phyloP scores from a whole-genome alignment of 2,888 invertebrate genomes.

The Cosmopolites sordidus region DNA sequence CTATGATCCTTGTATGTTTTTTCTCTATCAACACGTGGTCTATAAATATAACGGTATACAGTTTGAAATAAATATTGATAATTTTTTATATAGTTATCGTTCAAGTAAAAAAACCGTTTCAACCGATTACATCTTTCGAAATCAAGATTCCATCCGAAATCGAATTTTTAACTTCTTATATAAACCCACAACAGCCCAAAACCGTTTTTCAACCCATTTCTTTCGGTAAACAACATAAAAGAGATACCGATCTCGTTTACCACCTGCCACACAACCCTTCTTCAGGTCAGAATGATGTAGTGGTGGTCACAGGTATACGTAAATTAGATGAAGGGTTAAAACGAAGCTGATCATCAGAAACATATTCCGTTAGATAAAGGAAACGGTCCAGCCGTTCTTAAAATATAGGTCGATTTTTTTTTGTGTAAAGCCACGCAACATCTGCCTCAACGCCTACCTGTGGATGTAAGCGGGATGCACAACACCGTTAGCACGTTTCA shows the following conservation, averaged over 20 bases:
- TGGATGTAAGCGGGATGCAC: neutral
- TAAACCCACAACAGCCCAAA: neutral
- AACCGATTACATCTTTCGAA: too few relatives aligned
- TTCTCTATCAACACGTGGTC: too few relatives aligned
- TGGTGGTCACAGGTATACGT: neutral
- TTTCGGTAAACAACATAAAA: neutral
- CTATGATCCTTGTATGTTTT: too few relatives aligned
- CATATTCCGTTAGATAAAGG: neutral
- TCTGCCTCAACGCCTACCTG: slow-evolving; percentile 1
- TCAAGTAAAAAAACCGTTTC: too few relatives aligned
- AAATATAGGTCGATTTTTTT: slow-evolving; percentile 2
- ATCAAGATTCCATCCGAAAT: too few relatives aligned
- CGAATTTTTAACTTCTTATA: too few relatives aligned
- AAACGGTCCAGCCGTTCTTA: neutral
- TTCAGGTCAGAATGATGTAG: neutral
- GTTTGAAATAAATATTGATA: too few relatives aligned
- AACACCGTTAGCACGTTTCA: neutral
- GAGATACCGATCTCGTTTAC: neutral
- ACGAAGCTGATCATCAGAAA: neutral
- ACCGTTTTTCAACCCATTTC: neutral
- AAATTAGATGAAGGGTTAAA: neutral
- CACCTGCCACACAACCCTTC: neutral
- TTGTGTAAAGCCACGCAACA: neutral
- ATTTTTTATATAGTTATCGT: too few relatives aligned
- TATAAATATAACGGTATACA: too few relatives aligned